Evolutionary conservation across 2,797 vertebrate genomes (phyloP).

Genomic region (Epinephelus malabaricus): DNA sequence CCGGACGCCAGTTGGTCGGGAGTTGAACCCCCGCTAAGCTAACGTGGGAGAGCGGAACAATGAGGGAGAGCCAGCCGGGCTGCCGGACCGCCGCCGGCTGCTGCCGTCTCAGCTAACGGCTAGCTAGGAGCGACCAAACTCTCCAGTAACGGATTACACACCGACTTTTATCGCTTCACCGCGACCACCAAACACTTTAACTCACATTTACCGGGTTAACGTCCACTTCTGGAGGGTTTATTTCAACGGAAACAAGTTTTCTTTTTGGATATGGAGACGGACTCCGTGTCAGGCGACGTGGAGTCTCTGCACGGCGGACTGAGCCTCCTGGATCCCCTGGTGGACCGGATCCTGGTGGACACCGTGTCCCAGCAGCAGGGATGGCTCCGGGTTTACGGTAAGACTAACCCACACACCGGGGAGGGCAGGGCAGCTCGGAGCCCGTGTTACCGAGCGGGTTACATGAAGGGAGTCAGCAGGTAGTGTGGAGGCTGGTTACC

Average conservation of each 20-base stretch:
- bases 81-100: slow-evolving; percentile 51
- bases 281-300: slow-evolving; percentile 82
- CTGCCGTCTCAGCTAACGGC: slow-evolving; percentile 64
- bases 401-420: slow-evolving; percentile 56
- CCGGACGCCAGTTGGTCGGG: slow-evolving; percentile 20
- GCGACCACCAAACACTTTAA: not conserved
- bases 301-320: slow-evolving; percentile 80
- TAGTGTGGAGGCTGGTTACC: no score
- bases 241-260: not conserved
- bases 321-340: slow-evolving; percentile 78
- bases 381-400: slow-evolving; percentile 94
- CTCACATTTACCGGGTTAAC: rapidly evolving
- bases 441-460: no score
- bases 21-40: slow-evolving; percentile 29
- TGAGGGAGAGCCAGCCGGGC: slow-evolving; percentile 60
- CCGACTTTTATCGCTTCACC: slow-evolving; percentile 17
- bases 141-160: not conserved
- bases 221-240: not conserved
- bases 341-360: slow-evolving; percentile 92
- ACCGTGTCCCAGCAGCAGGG: slow-evolving; percentile 94
- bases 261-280: slow-evolving; percentile 75
- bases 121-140: slow-evolving; percentile 40
- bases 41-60: slow-evolving; percentile 42
- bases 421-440: no score
- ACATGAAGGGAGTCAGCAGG: no score